These are phyloP conservation scores for Rhogogaster chlorosoma DNA, from an alignment of 2,888 invertebrate species.

Conservation along the genomic window DNA sequence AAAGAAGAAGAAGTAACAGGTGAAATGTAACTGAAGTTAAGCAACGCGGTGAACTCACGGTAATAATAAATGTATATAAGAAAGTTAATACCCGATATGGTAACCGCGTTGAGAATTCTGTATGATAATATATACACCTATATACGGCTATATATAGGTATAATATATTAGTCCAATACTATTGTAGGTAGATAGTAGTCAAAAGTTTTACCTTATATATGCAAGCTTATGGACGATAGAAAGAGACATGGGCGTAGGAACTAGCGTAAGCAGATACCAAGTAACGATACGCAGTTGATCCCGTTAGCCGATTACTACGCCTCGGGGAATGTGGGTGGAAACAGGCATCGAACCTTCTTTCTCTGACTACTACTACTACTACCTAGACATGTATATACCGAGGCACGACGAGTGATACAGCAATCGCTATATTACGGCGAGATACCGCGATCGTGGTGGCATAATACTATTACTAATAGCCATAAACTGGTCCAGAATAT, in stretches of 20 bases:
- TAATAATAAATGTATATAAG: slow-evolving; percentile 13
- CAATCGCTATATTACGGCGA: slow-evolving; percentile 1
- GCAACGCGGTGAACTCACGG: not conserved
- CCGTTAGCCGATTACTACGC: slow-evolving; percentile 73
- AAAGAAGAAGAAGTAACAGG: not conserved
- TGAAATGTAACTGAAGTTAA: slow-evolving; percentile 15
- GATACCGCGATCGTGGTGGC: not conserved
- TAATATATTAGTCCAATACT: not conserved
- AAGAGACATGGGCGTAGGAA: slow-evolving; percentile 43
- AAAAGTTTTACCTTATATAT: not conserved
- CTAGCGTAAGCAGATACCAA: slow-evolving; percentile 23
- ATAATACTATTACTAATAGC: slow-evolving; percentile 8
- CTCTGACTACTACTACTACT: slow-evolving; percentile 49
- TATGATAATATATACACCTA: not conserved
- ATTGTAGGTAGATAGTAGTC: not conserved
- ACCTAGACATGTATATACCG: not conserved
- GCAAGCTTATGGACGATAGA: slow-evolving; percentile 6
- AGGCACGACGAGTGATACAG: not conserved
- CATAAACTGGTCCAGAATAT: not conserved
- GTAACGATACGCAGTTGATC: slow-evolving; percentile 67
- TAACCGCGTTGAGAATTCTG: slow-evolving; percentile 23
- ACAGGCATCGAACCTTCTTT: slow-evolving; percentile 61
- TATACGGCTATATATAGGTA: not conserved
- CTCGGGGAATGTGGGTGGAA: slow-evolving; percentile 72
- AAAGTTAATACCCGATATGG: slow-evolving; percentile 42